A percentile compares a stretch with the other conserved stretches of the same genome.
phyloP scores from a whole-genome alignment of 1,140 invertebrate species.

The Gyrodactylus salaris region DNA sequence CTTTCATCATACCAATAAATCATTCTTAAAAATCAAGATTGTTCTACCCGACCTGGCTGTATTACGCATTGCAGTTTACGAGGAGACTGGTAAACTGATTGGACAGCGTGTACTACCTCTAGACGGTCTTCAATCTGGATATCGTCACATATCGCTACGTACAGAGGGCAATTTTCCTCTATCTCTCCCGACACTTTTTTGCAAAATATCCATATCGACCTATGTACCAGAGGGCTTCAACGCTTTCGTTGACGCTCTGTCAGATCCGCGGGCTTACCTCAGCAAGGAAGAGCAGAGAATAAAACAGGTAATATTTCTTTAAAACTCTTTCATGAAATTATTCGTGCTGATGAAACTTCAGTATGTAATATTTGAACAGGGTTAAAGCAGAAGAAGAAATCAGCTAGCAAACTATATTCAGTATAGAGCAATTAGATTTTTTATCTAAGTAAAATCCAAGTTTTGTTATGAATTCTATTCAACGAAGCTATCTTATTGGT shows the following conservation, averaged over 20 bases:
- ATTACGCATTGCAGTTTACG: slow-evolving; percentile 80
- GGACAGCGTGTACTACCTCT: slow-evolving; percentile 83
- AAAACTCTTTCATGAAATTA: no score
- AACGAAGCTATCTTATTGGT: no score
- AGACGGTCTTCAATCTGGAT: slow-evolving; percentile 74
- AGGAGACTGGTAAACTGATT: slow-evolving; percentile 76
- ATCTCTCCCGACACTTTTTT: slow-evolving; percentile 88
- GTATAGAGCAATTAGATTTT: no score
- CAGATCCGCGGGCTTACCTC: slow-evolving; percentile 63
- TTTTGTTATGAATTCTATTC: no score
- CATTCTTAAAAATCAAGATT: slow-evolving; percentile 27
- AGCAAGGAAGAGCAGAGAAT: slow-evolving; percentile 43
- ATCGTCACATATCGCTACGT: slow-evolving; percentile 72
- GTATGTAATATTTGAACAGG: no score
- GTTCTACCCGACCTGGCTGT: slow-evolving; percentile 88
- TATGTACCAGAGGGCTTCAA: slow-evolving; percentile 74
- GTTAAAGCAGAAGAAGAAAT: no score
- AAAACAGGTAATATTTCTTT: slow-evolving; percentile 5
- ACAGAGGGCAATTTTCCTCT: slow-evolving; percentile 96
- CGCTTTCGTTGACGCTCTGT: slow-evolving; percentile 81
- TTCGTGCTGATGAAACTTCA: no score
- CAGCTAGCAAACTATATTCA: no score
- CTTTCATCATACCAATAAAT: not conserved
- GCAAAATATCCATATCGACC: slow-evolving; percentile 91
- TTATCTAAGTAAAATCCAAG: no score